These are phyloP conservation scores for Mesoclemmys tuberculata DNA, from an alignment of 2,113 vertebrate genomes.

Conservation along the genomic window DNA sequence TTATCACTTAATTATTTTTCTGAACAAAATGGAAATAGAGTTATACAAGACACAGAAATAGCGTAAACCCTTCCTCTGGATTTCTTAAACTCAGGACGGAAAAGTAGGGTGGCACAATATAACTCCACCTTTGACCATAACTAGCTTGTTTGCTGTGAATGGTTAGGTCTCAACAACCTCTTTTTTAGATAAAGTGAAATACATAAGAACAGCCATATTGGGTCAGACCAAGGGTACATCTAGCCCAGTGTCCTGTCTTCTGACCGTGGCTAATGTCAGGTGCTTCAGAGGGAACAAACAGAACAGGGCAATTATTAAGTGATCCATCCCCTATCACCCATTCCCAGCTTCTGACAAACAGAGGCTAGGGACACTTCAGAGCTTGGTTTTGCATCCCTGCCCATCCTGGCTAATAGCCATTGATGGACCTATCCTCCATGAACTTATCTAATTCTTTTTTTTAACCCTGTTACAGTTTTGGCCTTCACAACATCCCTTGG, in stretches of 20 bases:
- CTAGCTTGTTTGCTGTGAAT: background rate
- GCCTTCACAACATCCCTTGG: background rate
- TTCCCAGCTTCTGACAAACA: background rate
- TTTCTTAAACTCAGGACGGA: background rate
- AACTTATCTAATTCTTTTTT: background rate
- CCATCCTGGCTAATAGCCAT: background rate
- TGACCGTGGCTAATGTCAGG: background rate
- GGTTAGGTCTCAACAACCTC: background rate
- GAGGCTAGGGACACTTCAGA: background rate
- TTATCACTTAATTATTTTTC: background rate
- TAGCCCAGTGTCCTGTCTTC: background rate
- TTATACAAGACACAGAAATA: background rate
- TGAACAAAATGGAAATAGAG: background rate
- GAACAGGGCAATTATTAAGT: background rate
- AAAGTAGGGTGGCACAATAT: background rate
- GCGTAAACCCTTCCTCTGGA: background rate
- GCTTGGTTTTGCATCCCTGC: background rate
- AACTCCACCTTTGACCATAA: background rate
- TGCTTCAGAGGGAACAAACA: background rate
- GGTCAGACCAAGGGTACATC: background rate
- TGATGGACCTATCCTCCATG: background rate
- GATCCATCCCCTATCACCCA: background rate
- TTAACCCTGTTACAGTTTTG: background rate
- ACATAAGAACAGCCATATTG: background rate
- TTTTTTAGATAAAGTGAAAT: background rate